These are phyloP conservation scores for Tetrax tetrax DNA, from an alignment of 2,113 vertebrate species.

Conservation along the genomic window DNA sequence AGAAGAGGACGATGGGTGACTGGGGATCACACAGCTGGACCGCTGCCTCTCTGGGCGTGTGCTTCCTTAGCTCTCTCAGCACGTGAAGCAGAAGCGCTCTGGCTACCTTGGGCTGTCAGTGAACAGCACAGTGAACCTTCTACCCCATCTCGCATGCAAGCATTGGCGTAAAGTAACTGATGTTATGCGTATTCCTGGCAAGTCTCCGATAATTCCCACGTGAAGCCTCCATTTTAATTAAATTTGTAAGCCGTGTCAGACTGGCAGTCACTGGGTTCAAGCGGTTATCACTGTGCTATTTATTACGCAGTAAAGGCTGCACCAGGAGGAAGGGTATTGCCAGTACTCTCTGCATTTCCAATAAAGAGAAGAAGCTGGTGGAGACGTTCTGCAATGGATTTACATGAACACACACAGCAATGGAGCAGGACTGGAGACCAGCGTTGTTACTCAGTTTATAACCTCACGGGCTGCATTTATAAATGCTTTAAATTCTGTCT, in stretches of 20 bases:
- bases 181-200: background rate
- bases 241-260: background rate
- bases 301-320: background rate
- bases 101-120: background rate
- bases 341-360: background rate
- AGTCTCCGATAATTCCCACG: background rate
- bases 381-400: too few species aligned
- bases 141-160: background rate
- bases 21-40: background rate
- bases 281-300: background rate
- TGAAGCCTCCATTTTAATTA: background rate
- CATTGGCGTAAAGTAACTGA: background rate
- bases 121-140: background rate
- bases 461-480: background rate
- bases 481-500: background rate
- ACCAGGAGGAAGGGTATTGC: background rate
- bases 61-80: background rate
- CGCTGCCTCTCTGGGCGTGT: background rate
- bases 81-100: background rate
- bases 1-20: background rate
- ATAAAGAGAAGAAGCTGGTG: background rate
- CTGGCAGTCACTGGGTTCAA: background rate
- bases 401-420: rapidly evolving
- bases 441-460: background rate
- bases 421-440: background rate